Evolutionary conservation across 2,888 invertebrate species (phyloP).

Genomic region (Acholoe squamosa): DNA sequence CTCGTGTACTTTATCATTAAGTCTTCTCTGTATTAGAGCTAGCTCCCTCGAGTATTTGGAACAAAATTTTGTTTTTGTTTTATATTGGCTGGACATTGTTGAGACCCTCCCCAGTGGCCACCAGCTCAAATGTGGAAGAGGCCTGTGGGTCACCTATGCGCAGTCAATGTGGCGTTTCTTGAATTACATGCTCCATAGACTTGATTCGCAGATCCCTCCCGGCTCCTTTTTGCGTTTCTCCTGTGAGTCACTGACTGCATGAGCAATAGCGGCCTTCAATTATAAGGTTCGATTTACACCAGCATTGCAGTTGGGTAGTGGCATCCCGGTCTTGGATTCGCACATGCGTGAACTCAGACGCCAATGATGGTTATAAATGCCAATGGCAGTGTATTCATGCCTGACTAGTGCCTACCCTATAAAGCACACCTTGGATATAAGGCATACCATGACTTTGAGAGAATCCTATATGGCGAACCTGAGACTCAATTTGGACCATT

Average conservation of each 20-base stretch:
- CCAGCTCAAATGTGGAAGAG: neutral
- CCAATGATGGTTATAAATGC: neutral
- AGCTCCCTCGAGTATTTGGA: too few relatives aligned
- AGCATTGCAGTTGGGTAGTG: neutral
- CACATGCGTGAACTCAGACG: neutral
- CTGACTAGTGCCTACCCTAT: neutral
- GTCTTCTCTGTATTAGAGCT: too few relatives aligned
- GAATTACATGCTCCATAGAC: constrained; percentile 3
- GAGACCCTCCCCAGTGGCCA: neutral
- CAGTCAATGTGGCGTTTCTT: neutral
- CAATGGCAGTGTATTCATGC: neutral
- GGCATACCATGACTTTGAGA: too few relatives aligned
- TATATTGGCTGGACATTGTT: neutral
- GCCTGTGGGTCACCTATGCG: neutral
- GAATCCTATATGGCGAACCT: too few relatives aligned
- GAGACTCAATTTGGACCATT: too few relatives aligned
- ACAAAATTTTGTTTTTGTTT: too few relatives aligned
- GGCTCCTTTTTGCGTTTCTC: neutral
- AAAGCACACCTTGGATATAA: too few relatives aligned
- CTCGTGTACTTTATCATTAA: too few relatives aligned
- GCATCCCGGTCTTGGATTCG: neutral
- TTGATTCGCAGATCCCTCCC: neutral
- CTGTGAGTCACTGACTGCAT: neutral
- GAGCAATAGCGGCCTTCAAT: neutral
- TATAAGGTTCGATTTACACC: neutral